These are phyloP conservation scores for Heliconius ethilla DNA, from an alignment of 2,888 invertebrate genomes.

Conservation along the genomic window DNA sequence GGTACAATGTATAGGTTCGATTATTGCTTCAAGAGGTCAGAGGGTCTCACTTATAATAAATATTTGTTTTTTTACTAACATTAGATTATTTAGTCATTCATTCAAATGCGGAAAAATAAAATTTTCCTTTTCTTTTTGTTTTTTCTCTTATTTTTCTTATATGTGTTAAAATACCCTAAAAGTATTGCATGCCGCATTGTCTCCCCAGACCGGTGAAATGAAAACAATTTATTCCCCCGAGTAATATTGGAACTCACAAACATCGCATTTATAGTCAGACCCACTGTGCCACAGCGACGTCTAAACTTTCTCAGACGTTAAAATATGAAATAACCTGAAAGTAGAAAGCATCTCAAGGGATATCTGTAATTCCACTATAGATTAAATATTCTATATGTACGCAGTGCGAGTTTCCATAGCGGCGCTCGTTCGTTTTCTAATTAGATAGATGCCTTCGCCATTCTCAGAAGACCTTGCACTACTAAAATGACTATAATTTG, in stretches of 20 bases:
- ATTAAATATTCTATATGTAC: background rate
- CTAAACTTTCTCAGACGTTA: background rate
- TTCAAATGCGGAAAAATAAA: background rate
- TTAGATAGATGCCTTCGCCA: slow-evolving; percentile 17
- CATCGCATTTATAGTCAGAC: background rate
- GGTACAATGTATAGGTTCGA: background rate
- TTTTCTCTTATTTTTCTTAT: background rate
- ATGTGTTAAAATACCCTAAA: background rate
- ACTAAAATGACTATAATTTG: slow-evolving; percentile 4
- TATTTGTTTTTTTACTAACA: background rate
- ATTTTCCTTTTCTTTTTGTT: background rate
- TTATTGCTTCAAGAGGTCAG: background rate
- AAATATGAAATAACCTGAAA: slow-evolving; percentile 6
- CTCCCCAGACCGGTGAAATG: background rate
- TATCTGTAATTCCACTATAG: background rate
- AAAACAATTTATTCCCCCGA: background rate
- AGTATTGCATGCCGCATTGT: background rate
- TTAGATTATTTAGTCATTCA: background rate
- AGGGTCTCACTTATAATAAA: background rate
- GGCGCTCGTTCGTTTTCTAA: slow-evolving; percentile 23
- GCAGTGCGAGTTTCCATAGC: background rate
- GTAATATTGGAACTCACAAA: too few relatives aligned
- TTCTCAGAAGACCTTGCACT: slow-evolving; percentile 32
- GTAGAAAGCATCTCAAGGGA: slow-evolving; percentile 13
- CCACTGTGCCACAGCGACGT: background rate